phyloP scores from a whole-genome alignment of 2,113 vertebrate species.

The Cebus imitator region DNA sequence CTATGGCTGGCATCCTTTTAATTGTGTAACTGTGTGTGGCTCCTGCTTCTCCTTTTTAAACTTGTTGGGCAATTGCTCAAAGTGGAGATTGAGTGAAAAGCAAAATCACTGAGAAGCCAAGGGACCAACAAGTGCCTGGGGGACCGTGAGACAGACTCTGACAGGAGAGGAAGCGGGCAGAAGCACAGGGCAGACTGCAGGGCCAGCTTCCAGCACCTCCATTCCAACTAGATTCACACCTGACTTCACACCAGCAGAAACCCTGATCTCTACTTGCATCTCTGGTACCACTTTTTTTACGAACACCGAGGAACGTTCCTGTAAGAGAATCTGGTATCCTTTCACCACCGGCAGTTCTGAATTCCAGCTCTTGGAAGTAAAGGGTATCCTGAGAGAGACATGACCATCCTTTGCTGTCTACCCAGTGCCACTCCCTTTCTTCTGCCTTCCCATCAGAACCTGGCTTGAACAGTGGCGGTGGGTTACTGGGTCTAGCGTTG shows the following conservation, averaged over 20 bases:
- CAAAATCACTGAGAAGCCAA: background rate
- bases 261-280: background rate
- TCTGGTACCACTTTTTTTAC: background rate
- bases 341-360: background rate
- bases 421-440: background rate
- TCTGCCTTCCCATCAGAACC: background rate
- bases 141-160: background rate
- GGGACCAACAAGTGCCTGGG: fast-evolving
- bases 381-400: background rate
- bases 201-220: background rate
- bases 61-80: background rate
- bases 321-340: background rate
- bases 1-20: background rate
- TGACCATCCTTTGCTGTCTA: background rate
- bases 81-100: background rate
- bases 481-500: background rate
- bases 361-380: background rate
- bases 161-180: background rate
- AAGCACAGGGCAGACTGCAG: too few species aligned
- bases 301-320: background rate
- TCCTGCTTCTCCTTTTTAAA: background rate
- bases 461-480: background rate
- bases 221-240: background rate
- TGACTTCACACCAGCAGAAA: background rate
- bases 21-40: background rate